Evolutionary conservation across 2,113 vertebrate species (phyloP).

Genomic region (Erythrolamprus reginae): DNA sequence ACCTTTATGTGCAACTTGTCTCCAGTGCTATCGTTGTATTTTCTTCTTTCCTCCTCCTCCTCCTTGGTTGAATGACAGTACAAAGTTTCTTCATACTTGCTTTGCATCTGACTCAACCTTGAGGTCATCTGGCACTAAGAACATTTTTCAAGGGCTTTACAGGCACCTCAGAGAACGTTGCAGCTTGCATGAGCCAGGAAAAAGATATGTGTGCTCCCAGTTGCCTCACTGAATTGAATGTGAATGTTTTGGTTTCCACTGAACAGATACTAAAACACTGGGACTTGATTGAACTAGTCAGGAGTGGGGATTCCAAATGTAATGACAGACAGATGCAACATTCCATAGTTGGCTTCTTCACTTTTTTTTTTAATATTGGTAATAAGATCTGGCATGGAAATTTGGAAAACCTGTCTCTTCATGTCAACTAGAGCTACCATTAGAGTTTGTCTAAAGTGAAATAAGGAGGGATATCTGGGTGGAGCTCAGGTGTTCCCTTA

Average conservation of each 20-base stretch:
- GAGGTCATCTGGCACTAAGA: not conserved
- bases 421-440: not conserved
- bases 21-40: not conserved
- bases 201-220: constrained; percentile 23
- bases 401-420: constrained; percentile 12
- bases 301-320: constrained; percentile 11
- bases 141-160: constrained; percentile 55
- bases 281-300: constrained; percentile 34
- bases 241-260: constrained; percentile 31
- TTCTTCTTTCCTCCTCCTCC: constrained; percentile 3
- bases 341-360: not conserved
- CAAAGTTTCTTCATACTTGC: constrained; percentile 6
- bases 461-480: not conserved
- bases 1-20: not conserved
- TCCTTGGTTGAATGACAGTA: constrained; percentile 42
- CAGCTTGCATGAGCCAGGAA: constrained; percentile 48
- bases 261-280: constrained; percentile 27
- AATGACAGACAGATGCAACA: constrained; percentile 41
- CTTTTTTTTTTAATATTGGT: constrained; percentile 14
- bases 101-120: constrained; percentile 23
- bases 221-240: constrained; percentile 27
- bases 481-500: not conserved
- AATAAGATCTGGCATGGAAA: not conserved
- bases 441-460: not conserved
- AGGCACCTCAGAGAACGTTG: constrained; percentile 25